Conservation (phyloP, 2,797 vertebrate genomes). For the Sparidentex hasta region DNA sequence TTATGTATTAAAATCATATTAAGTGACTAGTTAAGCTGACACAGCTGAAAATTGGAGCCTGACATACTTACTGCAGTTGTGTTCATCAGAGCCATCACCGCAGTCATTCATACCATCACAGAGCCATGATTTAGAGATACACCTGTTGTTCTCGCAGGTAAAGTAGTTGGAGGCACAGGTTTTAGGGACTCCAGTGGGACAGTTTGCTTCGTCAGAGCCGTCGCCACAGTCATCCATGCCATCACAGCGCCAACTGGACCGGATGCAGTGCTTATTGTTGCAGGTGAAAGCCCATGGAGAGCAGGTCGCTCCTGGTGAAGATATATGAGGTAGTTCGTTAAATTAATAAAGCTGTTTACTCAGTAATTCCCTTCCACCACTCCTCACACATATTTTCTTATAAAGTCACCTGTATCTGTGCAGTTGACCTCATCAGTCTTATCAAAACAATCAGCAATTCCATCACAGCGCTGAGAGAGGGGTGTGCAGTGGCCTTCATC, state of each 20-base stretch:
- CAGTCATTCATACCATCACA: conserved; percentile 97
- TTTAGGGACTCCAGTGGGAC: conserved; percentile 85
- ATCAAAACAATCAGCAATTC: conserved; percentile 90
- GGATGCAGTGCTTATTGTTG: conserved; percentile 89
- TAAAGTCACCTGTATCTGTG: conserved; percentile 86
- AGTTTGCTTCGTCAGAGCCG: conserved; percentile 90
- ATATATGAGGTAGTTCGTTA: neutral
- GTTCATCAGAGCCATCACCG: conserved; percentile 94
- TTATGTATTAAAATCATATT: neutral
- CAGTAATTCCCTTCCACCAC: neutral
- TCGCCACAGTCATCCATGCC: conserved; percentile 91
- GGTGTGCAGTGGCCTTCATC: conserved; percentile 90
- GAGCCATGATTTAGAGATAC: conserved; percentile 89
- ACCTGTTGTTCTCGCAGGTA: conserved; percentile 89
- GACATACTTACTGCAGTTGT: conserved; percentile 90
- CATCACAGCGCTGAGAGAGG: conserved; percentile 89
- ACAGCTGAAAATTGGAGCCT: neutral
- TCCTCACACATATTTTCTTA: neutral
- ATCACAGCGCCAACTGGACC: conserved; percentile 89
- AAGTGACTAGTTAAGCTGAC: neutral
- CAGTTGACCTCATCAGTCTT: conserved; percentile 92
- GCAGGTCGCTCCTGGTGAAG: conserved; percentile 88
- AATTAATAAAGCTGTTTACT: conserved; percentile 1
- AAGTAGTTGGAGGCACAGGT: conserved; percentile 85
- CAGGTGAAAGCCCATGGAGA: conserved; percentile 91